phyloP scores from a whole-genome alignment of 2,888 invertebrate species.

The Rhingia campestris region DNA sequence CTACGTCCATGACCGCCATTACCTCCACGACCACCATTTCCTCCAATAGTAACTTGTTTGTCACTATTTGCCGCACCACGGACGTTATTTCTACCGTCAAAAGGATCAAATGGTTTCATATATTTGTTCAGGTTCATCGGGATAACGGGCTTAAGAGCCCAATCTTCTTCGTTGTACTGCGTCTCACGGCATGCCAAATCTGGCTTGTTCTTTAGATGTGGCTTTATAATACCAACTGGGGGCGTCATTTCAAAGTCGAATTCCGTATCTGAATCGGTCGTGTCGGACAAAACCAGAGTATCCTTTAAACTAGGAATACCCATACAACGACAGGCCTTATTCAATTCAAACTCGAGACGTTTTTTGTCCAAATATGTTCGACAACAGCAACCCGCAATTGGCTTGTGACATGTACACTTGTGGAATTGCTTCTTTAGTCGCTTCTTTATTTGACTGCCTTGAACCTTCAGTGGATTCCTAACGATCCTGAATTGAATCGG shows the following conservation, averaged over 20 bases:
- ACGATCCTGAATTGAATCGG: constrained; percentile 88
- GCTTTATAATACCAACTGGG: constrained; percentile 87
- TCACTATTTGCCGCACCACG: constrained; percentile 8
- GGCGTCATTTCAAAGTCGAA: constrained; percentile 89
- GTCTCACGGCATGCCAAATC: constrained; percentile 85
- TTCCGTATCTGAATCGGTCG: constrained; percentile 84
- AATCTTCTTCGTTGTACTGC: constrained; percentile 85
- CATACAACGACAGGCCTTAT: constrained; percentile 81
- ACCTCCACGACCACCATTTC: constrained; percentile 6
- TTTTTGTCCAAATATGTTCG: constrained; percentile 82
- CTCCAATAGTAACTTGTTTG: constrained; percentile 35
- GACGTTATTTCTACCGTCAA: constrained; percentile 6
- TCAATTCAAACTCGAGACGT: constrained; percentile 83
- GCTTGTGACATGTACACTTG: constrained; percentile 84
- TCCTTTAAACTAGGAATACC: constrained; percentile 76
- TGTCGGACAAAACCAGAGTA: constrained; percentile 79
- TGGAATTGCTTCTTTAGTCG: constrained; percentile 84
- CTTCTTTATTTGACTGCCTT: constrained; percentile 84
- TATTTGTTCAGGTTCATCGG: constrained; percentile 78
- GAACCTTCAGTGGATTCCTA: constrained; percentile 84
- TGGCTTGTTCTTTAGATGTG: constrained; percentile 83
- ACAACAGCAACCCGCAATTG: constrained; percentile 81
- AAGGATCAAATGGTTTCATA: constrained; percentile 75
- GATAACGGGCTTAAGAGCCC: constrained; percentile 77
- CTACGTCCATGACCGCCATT: constrained; percentile 22